Conservation (phyloP, 2,113 vertebrate species). For the Chaetops frenatus region DNA sequence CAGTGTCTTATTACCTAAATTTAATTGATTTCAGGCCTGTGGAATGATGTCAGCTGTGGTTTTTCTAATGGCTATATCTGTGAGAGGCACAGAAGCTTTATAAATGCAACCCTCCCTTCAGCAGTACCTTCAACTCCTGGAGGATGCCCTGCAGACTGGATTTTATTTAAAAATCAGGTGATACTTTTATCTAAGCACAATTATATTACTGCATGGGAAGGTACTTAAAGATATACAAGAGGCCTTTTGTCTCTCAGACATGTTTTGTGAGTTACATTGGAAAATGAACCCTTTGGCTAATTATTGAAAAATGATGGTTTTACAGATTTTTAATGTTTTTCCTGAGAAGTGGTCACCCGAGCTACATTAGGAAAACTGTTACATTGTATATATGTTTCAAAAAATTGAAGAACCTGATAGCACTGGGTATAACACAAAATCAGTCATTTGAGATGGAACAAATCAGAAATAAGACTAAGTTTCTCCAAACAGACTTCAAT, state of each 20-base stretch:
- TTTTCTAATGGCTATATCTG: conserved; percentile 81
- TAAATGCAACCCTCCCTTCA: conserved; percentile 73
- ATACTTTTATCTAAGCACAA: background rate
- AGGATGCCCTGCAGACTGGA: conserved; percentile 83
- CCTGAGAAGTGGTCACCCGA: background rate
- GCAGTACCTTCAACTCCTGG: conserved; percentile 54
- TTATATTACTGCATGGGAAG: background rate
- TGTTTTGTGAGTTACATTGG: background rate
- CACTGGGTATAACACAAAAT: background rate
- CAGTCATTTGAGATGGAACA: background rate
- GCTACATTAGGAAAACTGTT: background rate
- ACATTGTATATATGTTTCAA: background rate
- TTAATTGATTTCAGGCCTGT: conserved; percentile 73
- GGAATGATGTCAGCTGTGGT: conserved; percentile 92
- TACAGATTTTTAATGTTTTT: background rate
- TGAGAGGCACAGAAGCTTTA: conserved; percentile 74
- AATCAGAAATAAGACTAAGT: background rate
- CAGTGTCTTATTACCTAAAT: background rate
- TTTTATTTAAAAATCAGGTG: conserved; percentile 77
- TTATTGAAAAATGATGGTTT: background rate
- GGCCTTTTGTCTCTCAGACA: background rate
- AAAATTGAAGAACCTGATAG: background rate
- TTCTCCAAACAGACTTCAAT: background rate
- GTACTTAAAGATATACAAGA: background rate
- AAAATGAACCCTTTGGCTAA: background rate